Evolutionary conservation across 2,888 invertebrate genomes (phyloP), one percentile per base, ranked within the genome.

Genomic region (Oscheius myriophilus): DNA sequence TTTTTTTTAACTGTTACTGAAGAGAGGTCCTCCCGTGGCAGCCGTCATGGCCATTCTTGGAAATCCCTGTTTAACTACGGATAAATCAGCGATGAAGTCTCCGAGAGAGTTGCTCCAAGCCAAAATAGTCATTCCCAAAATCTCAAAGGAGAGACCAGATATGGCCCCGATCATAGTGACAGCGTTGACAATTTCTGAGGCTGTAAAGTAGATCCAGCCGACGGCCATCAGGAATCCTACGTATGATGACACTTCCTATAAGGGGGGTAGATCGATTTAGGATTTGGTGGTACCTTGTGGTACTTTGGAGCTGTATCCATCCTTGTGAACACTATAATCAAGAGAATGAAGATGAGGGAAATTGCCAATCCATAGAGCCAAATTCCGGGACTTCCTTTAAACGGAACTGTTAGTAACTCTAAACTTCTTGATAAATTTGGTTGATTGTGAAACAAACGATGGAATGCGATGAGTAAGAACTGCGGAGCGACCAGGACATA

Each of bases 21-120:
- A 91, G 68, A 92, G 87, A 0, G 92, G 91, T 9, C 91, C 91
- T 18, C 91, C 92, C 82, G 91, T 91, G 71, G 91, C 91, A 0
- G 91, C 91, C 0, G 91, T 90, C 81, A 90, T 90, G 0, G 91
- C 91, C 91, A 91, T 91, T 69, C 90, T 88, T 0, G 91, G 90
- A 82, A 89, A 91, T 2, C 91, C 91, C 78, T 90, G 90, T 62
- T 88, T 87, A 0, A 92, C 91, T 79, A 92, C 89, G 7, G 90
- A 86, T 0, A 90, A 83, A 83, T 91, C 90, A 1, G 91, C 89
- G 69, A 92, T 89, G 59, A 91, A 86, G 87, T 91, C 91, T 71
- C 90, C 90, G 39, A 91, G 86, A 78, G 90, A 90, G 86, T 91
- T 91, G 23, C 91, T 91, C 91, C 91, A 91, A 0, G 91, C 90